phyloP scores from a whole-genome alignment of 1,140 invertebrate species.

The Listronotus bonariensis region DNA sequence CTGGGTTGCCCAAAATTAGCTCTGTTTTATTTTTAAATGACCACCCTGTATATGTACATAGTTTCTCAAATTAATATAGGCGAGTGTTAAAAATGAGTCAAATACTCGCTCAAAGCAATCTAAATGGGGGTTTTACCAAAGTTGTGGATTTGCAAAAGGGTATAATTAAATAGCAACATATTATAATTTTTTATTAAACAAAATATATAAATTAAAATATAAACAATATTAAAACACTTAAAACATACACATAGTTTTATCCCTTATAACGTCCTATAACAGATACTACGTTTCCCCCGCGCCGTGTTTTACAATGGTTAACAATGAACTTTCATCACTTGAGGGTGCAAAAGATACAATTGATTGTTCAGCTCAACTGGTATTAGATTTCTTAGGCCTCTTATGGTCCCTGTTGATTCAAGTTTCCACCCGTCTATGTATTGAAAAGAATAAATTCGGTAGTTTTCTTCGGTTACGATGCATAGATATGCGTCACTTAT shows the following conservation, averaged over 20 bases:
- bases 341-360: conserved; percentile 48
- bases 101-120: no score
- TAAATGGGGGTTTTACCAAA: no score
- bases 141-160: no score
- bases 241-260: background rate
- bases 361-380: conserved; percentile 45
- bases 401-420: conserved; percentile 43
- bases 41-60: no score
- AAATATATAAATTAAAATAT: background rate
- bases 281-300: conserved; percentile 3
- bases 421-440: conserved; percentile 49
- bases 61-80: no score
- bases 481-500: conserved; percentile 48
- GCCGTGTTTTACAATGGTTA: conserved; percentile 46
- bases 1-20: no score
- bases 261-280: background rate
- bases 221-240: background rate
- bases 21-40: no score
- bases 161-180: no score
- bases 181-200: no score
- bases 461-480: conserved; percentile 44
- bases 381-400: conserved; percentile 44
- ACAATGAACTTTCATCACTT: conserved; percentile 41
- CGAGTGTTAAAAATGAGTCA: no score
- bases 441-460: conserved; percentile 46